Percentiles rank a stretch among this genome's conserved stretches.
Evolutionary conservation across 2,113 vertebrate species (phyloP).

Genomic region (Struthidea cinerea): DNA sequence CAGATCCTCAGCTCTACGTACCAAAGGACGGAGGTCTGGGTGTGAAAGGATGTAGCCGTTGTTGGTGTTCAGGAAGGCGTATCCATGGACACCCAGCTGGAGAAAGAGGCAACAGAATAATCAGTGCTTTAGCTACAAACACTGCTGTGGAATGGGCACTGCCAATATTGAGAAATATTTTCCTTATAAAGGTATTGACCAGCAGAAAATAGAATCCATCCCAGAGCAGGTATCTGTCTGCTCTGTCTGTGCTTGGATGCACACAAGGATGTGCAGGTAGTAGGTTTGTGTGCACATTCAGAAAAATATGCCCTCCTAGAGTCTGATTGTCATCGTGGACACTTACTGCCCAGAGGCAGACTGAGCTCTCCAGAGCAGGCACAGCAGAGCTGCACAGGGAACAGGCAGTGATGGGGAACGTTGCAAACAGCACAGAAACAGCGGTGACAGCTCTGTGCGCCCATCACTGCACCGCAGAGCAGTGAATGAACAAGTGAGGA

Average conservation of each 20-base stretch:
- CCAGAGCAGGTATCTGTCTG: fast-evolving
- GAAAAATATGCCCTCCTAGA: background rate
- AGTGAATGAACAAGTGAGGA: background rate
- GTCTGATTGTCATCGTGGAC: fast-evolving
- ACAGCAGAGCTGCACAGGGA: background rate
- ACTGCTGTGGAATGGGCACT: background rate
- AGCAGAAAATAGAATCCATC: background rate
- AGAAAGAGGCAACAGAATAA: background rate
- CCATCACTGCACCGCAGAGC: background rate
- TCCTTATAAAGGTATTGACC: background rate
- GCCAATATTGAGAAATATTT: background rate
- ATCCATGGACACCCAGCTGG: slow-evolving; percentile 92
- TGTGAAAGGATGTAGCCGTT: slow-evolving; percentile 97
- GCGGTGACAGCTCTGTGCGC: background rate
- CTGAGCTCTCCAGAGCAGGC: background rate
- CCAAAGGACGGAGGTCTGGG: slow-evolving; percentile 91
- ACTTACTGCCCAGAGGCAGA: background rate
- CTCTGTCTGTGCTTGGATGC: background rate
- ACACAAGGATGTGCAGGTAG: background rate
- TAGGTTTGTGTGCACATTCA: background rate
- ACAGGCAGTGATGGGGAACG: fast-evolving
- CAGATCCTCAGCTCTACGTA: slow-evolving; percentile 54
- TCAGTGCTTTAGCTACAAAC: background rate
- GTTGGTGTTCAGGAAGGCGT: slow-evolving; percentile 91
- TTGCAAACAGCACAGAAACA: background rate